Evolutionary conservation across 2,888 invertebrate species (phyloP), one percentile per base, ranked within the genome.

Genomic region (Carabus problematicus): DNA sequence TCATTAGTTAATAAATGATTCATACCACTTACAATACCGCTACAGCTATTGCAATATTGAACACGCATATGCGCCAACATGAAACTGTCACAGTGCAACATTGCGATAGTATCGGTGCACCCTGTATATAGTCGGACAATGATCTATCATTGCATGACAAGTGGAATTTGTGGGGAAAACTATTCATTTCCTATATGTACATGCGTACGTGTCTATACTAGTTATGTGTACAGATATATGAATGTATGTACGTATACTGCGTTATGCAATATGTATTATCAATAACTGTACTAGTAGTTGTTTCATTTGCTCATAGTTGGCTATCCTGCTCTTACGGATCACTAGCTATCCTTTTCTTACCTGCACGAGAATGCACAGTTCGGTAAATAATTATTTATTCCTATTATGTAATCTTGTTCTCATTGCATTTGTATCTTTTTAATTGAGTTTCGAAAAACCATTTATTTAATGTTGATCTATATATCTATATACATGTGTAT

Each of bases 371-470:
- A 29, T 29, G 29, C 29, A 29, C 29, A 6, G 6, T 6, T 29
- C 6, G 29, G 29, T 2, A 29, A 29, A 29, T 29, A 29, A 29
- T 29, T 29, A 29, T 29, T 29, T 29, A 29, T 29, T 29, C 29
- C 29, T 29, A 29, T 29, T 29, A 3, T 29, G 29, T 29, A 29
- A 29, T 29, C 29, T 29, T 3, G 6, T 29, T 29, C n/a, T n/a
- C 29, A 29, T 29, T 29, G 29, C 29, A 29, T 29, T n/a, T 29
- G 29, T 29, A 29, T 45, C 1, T 64, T 62, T 64, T 64, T 64
- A 64, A 64, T 64, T 64, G 43, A 55, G 64, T 64, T 64, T 64
- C 43, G 64, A 55, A 45, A 56, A 64, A 64, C 64, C 42, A 64
- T 64, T 64, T 56, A 64, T 64, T 56, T 45, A n/a, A 64, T 45